A percentile compares a stretch with the other conserved stretches of the same genome.
phyloP scores from a whole-genome alignment of 2,888 invertebrate genomes.

The Pristionchus exspectatus region DNA sequence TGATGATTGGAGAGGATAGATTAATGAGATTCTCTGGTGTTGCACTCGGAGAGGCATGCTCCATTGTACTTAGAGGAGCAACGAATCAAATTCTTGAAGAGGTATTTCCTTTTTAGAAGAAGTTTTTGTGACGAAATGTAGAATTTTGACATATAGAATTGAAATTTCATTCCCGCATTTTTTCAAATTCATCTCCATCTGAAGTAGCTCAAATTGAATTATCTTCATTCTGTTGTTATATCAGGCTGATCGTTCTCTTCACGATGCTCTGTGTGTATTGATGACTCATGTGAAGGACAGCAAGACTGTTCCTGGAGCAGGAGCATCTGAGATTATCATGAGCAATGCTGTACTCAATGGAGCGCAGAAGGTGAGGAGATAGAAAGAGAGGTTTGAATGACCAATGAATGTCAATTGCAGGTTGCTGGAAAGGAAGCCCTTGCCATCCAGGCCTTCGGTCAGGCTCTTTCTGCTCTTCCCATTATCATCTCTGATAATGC shows the following conservation, averaged over 20 bases:
- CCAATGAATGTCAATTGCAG: conserved; percentile 81
- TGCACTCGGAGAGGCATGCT: conserved; percentile 91
- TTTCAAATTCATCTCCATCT: neutral
- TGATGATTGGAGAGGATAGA: conserved; percentile 98
- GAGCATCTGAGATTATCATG: conserved; percentile 97
- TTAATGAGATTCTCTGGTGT: conserved; percentile 87
- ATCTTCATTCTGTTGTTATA: neutral
- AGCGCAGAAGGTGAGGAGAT: conserved; percentile 68
- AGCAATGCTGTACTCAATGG: conserved; percentile 87
- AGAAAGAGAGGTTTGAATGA: neutral
- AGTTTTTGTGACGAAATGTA: neutral
- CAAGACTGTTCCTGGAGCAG: conserved; percentile 85
- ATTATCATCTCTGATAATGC: conserved; percentile 98
- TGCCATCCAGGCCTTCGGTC: conserved; percentile 95
- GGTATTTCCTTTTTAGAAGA: neutral
- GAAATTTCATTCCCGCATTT: neutral
- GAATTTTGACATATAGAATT: neutral
- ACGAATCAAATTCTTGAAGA: conserved; percentile 99
- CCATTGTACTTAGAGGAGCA: conserved; percentile 95
- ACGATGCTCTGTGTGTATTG: conserved; percentile 97
- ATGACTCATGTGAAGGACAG: conserved; percentile 95
- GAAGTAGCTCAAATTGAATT: neutral
- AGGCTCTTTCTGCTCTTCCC: conserved; percentile 88
- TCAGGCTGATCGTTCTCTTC: conserved; percentile 93
- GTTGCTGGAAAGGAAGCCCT: conserved; percentile 97